Evolutionary conservation across 2,113 vertebrate genomes (phyloP), one percentile per base, ranked within the genome.

Genomic region (Mionectes macconnelli): DNA sequence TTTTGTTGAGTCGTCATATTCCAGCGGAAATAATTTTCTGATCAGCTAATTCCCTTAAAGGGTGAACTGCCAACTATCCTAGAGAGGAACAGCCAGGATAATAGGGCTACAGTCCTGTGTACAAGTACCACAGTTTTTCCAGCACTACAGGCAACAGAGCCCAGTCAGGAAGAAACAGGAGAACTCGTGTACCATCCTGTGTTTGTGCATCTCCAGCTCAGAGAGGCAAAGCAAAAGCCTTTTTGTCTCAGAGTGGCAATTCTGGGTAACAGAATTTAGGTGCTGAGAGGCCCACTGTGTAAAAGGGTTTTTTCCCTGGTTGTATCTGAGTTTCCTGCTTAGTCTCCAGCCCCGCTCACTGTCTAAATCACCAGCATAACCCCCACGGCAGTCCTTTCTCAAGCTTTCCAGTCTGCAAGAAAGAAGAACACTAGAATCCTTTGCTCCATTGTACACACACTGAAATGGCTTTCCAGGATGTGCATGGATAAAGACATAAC

Each of bases 161-260:
- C 9, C 25, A 19, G 27, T 15, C 40, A 40, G 28, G 47, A 86
- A 74, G n/a, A 57, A 77, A 49, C 6, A 15, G 14, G 8, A 82
- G 53, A 69, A 77, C 28, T 63, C 2, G 0, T 4, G 5, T 40
- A 12, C 45, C 33, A 21, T 33, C 3, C 0, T 14, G 24, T 49
- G 33, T 37, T 31, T 55, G 27, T 9, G 8, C 33, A 66, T 45
- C 52, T 56, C 73, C 63, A 70, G 37, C 52, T 57, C 7, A 1
- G 24, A 60, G 21, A 72, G 33, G 63, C 24, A 86, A 89, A 75
- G 17, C 33, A 62, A 56, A 69, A 33, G 9, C 12, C 28, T 27
- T 79, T 53, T 63, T 20, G n/a, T 25, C 44, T 45, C 33, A 21
- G 39, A 37, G 7, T 37, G n/a, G 44, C 31, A 78, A 12, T 30